phyloP scores from a whole-genome alignment of 2,797 vertebrate genomes.

The Trachurus trachurus region DNA sequence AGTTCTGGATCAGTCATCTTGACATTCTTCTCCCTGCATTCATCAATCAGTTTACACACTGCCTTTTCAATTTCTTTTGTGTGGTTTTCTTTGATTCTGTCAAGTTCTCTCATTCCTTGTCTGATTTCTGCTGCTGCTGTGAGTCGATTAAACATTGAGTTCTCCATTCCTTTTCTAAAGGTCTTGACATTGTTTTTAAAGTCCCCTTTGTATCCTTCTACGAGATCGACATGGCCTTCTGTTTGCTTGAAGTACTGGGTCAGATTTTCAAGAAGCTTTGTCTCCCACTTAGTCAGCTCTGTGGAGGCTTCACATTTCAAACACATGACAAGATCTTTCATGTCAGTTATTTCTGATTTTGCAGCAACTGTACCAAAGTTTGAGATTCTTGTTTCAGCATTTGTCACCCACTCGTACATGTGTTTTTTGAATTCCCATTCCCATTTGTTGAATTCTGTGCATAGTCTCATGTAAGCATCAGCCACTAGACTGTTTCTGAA shows the following conservation, averaged over 20 bases:
- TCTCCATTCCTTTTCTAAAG: constrained; percentile 66
- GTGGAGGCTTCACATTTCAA: constrained; percentile 55
- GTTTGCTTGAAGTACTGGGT: constrained; percentile 71
- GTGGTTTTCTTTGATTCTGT: constrained; percentile 61
- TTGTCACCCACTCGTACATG: constrained; percentile 65
- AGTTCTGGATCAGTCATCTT: constrained; percentile 35
- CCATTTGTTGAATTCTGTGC: constrained; percentile 73
- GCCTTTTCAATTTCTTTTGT: constrained; percentile 59
- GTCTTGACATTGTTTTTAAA: constrained; percentile 71
- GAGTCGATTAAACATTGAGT: constrained; percentile 49
- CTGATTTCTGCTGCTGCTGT: constrained; percentile 53
- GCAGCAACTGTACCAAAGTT: constrained; percentile 52
- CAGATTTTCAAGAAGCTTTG: constrained; percentile 55
- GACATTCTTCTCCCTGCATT: constrained; percentile 45
- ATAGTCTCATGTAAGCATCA: constrained; percentile 79
- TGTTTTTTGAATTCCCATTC: constrained; percentile 78
- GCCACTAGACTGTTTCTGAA: constrained; percentile 84
- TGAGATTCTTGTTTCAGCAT: constrained; percentile 67
- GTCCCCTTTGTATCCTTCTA: constrained; percentile 74
- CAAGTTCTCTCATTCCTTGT: constrained; percentile 60
- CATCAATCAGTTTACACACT: constrained; percentile 49
- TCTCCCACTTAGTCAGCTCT: constrained; percentile 57
- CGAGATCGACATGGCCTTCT: constrained; percentile 69
- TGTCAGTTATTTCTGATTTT: constrained; percentile 6
- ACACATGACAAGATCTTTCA: constrained; percentile 5